These are phyloP conservation scores for Vireo griseus DNA, from an alignment of 2,797 vertebrate species.

Conservation along the genomic window DNA sequence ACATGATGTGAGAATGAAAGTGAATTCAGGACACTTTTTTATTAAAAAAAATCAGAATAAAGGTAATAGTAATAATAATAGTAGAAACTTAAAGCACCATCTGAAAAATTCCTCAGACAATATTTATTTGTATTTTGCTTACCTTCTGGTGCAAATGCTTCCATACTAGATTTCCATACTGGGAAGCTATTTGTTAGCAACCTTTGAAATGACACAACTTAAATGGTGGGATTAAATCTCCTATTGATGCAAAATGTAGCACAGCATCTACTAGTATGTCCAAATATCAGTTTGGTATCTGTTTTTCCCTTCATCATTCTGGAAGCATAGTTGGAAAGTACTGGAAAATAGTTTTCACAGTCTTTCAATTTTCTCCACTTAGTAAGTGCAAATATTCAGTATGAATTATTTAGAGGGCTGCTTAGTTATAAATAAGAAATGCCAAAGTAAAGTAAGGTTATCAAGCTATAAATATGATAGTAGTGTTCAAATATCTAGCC, in stretches of 20 bases:
- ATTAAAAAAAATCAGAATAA: neutral
- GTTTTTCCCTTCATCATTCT: neutral
- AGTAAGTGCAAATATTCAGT: neutral
- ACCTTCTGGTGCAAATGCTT: neutral
- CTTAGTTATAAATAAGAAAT: constrained; percentile 39
- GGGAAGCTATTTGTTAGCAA: neutral
- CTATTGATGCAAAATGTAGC: fast-evolving
- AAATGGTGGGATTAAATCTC: neutral
- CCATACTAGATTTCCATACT: neutral
- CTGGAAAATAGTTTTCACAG: neutral
- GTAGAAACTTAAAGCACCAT: neutral
- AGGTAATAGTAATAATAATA: neutral
- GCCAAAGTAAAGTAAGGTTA: neutral
- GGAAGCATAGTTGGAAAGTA: neutral
- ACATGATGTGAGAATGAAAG: neutral
- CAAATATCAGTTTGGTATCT: neutral
- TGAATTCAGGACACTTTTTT: neutral
- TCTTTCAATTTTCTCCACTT: neutral
- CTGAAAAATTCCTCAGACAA: neutral
- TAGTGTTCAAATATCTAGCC: neutral
- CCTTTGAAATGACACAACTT: neutral
- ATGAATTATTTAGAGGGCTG: constrained; percentile 40
- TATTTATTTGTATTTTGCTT: neutral
- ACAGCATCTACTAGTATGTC: neutral
- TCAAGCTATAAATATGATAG: constrained; percentile 17